Conservation (phyloP, 2,888 invertebrate genomes). For the Hetaerina titia region DNA sequence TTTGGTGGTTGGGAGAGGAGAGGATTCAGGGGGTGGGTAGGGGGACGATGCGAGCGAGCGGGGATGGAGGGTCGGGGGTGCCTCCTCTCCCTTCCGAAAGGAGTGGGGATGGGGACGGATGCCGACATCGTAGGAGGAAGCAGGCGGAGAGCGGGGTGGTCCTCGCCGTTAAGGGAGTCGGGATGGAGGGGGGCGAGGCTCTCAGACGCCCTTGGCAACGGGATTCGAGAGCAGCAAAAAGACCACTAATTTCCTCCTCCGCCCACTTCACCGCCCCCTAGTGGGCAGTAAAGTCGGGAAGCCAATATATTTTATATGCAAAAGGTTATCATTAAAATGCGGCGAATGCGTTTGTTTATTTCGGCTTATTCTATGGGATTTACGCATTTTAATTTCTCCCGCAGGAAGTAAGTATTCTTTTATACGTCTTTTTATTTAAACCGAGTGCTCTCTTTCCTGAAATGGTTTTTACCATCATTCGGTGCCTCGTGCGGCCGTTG, state of each 20-base stretch:
- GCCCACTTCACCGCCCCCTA: slow-evolving; percentile 27
- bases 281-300: slow-evolving; percentile 44
- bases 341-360: slow-evolving; percentile 3
- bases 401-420: not conserved
- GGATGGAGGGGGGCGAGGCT: not conserved
- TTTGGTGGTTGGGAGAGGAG: not conserved
- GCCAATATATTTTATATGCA: slow-evolving; percentile 65
- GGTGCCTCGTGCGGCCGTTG: not conserved
- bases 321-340: slow-evolving; percentile 56
- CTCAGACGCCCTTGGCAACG: slow-evolving; percentile 26
- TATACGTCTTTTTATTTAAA: not conserved
- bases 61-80: not conserved
- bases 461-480: not conserved
- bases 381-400: slow-evolving; percentile 19
- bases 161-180: not conserved
- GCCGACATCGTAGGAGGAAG: not conserved
- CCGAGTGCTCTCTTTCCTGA: not conserved
- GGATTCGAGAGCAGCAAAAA: slow-evolving; percentile 35
- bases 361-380: slow-evolving; percentile 35
- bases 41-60: not conserved
- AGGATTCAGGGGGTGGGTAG: not conserved
- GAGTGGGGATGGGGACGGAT: not conserved
- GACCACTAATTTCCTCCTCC: slow-evolving; percentile 56
- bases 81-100: not conserved
- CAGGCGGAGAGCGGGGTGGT: not conserved